Evolutionary conservation across 2,888 invertebrate genomes (phyloP).

Genomic region (Chalcis sispes): DNA sequence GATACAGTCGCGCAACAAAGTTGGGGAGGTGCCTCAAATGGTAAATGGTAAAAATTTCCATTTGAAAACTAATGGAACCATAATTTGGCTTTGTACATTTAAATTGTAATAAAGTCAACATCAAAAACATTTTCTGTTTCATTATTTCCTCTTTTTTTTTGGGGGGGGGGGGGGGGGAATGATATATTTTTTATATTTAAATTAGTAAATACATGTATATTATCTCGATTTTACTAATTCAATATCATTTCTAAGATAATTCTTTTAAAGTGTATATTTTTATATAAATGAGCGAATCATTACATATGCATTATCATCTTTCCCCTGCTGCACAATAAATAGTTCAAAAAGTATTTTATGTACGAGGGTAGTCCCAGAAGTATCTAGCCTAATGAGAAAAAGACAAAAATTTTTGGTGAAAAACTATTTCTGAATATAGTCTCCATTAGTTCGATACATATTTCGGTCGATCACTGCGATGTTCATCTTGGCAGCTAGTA

Average conservation of each 20-base stretch:
- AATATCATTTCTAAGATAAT: slow-evolving; percentile 66
- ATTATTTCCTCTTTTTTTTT: not conserved
- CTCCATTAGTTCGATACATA: no score
- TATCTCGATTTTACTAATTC: slow-evolving; percentile 67
- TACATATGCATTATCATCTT: no score
- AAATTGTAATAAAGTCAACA: slow-evolving; percentile 63
- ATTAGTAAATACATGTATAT: slow-evolving; percentile 70
- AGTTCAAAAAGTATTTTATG: no score
- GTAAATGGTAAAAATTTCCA: slow-evolving; percentile 71
- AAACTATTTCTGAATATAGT: no score
- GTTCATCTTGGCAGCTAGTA: no score
- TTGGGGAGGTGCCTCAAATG: slow-evolving; percentile 81
- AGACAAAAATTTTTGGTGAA: no score
- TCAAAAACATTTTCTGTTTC: slow-evolving; percentile 19
- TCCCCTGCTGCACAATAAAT: no score
- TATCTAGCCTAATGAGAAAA: no score
- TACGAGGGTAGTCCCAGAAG: no score
- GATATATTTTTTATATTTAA: slow-evolving; percentile 63
- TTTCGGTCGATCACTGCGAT: no score
- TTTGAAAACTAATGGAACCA: slow-evolving; percentile 55
- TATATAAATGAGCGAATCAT: no score
- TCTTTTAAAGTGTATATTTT: slow-evolving; percentile 61
- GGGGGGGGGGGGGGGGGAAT: no score
- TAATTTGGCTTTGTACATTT: slow-evolving; percentile 62
- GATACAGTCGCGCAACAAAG: slow-evolving; percentile 73